Evolutionary conservation across 2,888 invertebrate species (phyloP), one percentile per base, ranked within the genome.

Genomic region (Uloborus plumipes): DNA sequence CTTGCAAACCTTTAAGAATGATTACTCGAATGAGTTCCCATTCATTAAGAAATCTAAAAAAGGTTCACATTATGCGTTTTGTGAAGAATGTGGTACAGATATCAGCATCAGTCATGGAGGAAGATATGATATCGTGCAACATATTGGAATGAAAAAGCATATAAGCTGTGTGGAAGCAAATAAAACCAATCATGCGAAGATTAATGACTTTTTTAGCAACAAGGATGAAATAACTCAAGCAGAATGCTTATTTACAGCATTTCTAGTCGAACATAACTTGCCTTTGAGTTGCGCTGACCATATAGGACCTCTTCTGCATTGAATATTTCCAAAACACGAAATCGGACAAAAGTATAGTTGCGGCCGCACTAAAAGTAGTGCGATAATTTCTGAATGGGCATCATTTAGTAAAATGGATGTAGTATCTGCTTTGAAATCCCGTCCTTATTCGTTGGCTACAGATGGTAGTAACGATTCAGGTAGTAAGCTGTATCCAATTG

Each of bases 381-480:
- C 58, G 1, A 58, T 58, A 20, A n/a, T 58, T 58, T n/a, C n/a
- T 1, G 58, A 58, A 58, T 58, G 58, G 15, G 58, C 58, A n/a
- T 58, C 18, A 18, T 58, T 18, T 4, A 59, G 59, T 20, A 20
- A 18, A 14, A 59, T 14, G 20, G 20, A 11, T 39, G 9, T 11
- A 39, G 39, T 11, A 39, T 6, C 11, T 39, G 39, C 39, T 9
- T 59, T 59, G 20, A 20, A 59, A 20, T 20, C 59, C 9, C 59
- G 13, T 7, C 59, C 31, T 6, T 64, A 26, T 26, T 64, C n/a
- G 2, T n/a, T 64, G 0, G 64, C 64, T 39, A 64, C 64, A n/a
- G 64, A 47, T 31, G 47, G 64, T n/a, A 64, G 64, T 26, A 64
- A 64, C 14, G 64, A 47, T 18, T 59, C 59, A 3, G 39, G 39